A percentile compares a stretch with the other conserved stretches of the same genome.
Evolutionary conservation across 1,140 invertebrate genomes (phyloP).

Genomic region (Apocrypta bakeri): DNA sequence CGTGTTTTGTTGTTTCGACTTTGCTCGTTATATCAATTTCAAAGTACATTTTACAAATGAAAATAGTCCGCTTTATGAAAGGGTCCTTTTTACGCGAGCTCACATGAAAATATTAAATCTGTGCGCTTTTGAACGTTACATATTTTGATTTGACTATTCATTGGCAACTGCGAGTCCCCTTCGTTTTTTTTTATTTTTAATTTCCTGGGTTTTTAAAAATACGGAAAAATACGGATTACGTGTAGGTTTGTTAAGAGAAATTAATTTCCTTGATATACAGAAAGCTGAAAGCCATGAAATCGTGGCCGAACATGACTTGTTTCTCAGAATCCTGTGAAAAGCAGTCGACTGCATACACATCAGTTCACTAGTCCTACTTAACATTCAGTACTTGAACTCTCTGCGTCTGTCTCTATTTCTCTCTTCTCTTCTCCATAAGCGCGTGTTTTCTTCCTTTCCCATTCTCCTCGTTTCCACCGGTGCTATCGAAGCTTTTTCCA

Average conservation of each 20-base stretch:
- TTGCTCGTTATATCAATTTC: background rate
- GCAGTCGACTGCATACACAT: constrained; percentile 22
- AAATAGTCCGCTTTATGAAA: background rate
- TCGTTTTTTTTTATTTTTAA: too few relatives aligned
- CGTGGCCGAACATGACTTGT: constrained; percentile 26
- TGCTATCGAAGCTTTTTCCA: constrained; percentile 8
- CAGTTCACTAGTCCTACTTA: constrained; percentile 43
- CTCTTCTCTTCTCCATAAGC: background rate
- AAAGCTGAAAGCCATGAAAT: constrained; percentile 30
- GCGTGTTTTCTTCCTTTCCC: background rate
- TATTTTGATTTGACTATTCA: too few relatives aligned
- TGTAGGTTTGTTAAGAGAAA: too few relatives aligned
- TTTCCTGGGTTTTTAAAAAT: too few relatives aligned
- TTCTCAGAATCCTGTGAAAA: constrained; percentile 43
- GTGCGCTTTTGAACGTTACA: too few relatives aligned
- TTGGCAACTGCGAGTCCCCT: too few relatives aligned
- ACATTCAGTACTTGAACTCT: constrained; percentile 47
- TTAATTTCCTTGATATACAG: too few relatives aligned
- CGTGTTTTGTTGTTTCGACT: background rate
- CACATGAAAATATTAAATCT: background rate
- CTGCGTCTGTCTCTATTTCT: background rate
- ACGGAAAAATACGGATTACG: too few relatives aligned
- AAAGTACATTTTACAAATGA: background rate
- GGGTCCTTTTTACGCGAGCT: background rate
- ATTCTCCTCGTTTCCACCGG: background rate